phyloP scores from a whole-genome alignment of 2,113 vertebrate species.

The Toxotes jaculatrix region DNA sequence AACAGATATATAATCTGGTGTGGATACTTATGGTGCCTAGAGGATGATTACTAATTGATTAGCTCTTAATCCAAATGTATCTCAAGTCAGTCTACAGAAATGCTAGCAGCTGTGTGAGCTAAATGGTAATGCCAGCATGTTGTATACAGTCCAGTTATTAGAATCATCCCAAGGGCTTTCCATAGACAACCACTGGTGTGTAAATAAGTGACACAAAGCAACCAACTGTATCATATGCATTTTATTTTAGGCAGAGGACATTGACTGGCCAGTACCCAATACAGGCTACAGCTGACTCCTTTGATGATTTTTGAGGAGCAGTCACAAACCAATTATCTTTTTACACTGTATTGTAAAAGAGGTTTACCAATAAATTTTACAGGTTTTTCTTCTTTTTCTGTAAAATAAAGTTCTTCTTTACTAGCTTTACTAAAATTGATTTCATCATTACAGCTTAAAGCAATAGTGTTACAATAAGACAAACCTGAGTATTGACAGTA shows the following conservation, averaged over 20 bases:
- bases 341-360: background rate
- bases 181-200: no score
- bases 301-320: background rate
- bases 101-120: background rate
- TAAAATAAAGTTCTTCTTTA: no score
- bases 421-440: background rate
- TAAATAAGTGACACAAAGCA: no score
- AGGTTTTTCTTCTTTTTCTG: no score
- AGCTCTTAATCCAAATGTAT: no score
- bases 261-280: no score
- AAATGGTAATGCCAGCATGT: no score
- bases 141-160: no score
- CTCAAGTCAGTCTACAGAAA: background rate
- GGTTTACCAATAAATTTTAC: background rate
- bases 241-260: no score
- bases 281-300: no score
- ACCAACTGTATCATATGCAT: no score
- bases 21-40: background rate
- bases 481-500: background rate
- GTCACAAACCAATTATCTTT: background rate
- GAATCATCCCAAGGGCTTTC: no score
- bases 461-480: background rate
- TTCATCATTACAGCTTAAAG: background rate
- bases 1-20: background rate
- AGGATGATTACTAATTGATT: background rate